phyloP scores from a whole-genome alignment of 2,888 invertebrate genomes.

The Lymantria dispar region DNA sequence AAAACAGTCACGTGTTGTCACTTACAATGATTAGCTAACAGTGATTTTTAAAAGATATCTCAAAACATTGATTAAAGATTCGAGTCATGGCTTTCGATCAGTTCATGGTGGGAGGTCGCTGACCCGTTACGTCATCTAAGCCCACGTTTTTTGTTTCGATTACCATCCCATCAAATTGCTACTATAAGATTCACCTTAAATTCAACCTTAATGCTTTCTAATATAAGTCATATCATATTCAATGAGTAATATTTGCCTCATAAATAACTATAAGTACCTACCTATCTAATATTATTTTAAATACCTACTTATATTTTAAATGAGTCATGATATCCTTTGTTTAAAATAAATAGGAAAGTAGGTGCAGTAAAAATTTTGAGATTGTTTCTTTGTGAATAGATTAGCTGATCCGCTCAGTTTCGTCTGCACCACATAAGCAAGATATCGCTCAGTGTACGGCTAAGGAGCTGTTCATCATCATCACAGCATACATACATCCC shows the following conservation, averaged over 20 bases:
- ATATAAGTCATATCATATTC: neutral
- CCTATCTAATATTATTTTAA: too few species aligned
- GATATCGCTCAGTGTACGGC: too few species aligned
- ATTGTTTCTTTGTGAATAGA: too few species aligned
- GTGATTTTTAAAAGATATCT: constrained; percentile 20
- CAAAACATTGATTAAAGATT: constrained; percentile 44
- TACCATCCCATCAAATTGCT: constrained; percentile 4
- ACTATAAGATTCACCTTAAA: neutral
- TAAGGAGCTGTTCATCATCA: too few species aligned
- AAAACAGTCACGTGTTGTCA: neutral
- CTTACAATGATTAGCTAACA: neutral
- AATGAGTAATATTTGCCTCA: neutral
- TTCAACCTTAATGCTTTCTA: neutral
- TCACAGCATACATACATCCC: too few species aligned
- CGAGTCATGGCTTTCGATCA: constrained; percentile 54
- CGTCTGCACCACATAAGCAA: too few species aligned
- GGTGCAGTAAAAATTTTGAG: too few species aligned
- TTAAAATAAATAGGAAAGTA: too few species aligned
- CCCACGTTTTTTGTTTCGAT: constrained; percentile 22
- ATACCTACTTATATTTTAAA: too few species aligned
- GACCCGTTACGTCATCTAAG: constrained; percentile 70
- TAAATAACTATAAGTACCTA: too few species aligned
- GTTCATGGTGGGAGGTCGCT: constrained; percentile 54
- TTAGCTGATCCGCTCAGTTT: too few species aligned
- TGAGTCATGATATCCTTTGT: too few species aligned